These are phyloP conservation scores for Eubucco bourcierii DNA, from an alignment of 2,113 vertebrate genomes.

Conservation along the genomic window DNA sequence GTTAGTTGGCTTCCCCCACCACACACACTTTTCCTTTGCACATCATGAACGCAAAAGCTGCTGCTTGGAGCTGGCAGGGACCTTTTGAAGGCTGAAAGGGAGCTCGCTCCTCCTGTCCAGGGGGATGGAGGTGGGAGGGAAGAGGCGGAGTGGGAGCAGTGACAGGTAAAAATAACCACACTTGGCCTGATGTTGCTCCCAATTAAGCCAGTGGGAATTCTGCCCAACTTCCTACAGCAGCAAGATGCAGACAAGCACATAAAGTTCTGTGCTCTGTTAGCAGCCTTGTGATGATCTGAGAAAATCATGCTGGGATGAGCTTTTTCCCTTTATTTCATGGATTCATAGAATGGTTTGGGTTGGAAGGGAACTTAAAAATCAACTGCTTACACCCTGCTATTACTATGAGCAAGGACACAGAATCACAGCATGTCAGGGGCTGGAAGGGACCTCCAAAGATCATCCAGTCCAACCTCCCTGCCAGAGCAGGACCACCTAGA, in stretches of 20 bases:
- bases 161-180: constrained; percentile 57
- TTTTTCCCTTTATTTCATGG: not conserved
- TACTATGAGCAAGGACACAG: too few relatives aligned
- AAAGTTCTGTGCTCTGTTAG: not conserved
- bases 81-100: not conserved
- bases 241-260: not conserved
- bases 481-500: too few relatives aligned
- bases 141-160: not conserved
- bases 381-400: too few relatives aligned
- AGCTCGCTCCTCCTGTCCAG: not conserved
- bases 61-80: not conserved
- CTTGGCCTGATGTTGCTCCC: constrained; percentile 42
- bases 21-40: not conserved
- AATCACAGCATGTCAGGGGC: too few relatives aligned
- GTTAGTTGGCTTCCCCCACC: not conserved
- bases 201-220: constrained; percentile 31
- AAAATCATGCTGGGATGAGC: rapidly evolving
- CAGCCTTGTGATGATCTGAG: not conserved
- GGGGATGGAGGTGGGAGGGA: not conserved
- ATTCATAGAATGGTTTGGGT: too few relatives aligned
- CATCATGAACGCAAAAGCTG: rapidly evolving
- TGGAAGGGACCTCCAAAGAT: too few relatives aligned
- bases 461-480: too few relatives aligned
- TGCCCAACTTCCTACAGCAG: constrained; percentile 19
- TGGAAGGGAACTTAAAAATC: too few relatives aligned